phyloP scores from a whole-genome alignment of 2,797 vertebrate genomes.

The Lateolabrax maculatus region DNA sequence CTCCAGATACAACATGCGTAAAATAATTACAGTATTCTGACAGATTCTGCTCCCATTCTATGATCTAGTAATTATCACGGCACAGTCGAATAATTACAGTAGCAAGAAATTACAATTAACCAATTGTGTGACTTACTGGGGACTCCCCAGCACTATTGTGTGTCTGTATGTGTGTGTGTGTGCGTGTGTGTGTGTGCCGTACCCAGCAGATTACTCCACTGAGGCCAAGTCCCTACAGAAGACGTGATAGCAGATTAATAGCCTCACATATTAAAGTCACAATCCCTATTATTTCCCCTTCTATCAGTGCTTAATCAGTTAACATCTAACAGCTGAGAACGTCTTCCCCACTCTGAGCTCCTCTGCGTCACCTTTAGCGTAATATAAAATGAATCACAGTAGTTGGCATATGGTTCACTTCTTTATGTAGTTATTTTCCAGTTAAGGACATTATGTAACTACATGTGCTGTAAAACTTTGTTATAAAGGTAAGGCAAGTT shows the following conservation, averaged over 20 bases:
- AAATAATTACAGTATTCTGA: constrained; percentile 80
- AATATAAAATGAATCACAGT: constrained; percentile 47
- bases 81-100: constrained; percentile 87
- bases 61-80: constrained; percentile 85
- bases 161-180: constrained; percentile 36
- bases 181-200: constrained; percentile 35
- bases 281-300: constrained; percentile 65
- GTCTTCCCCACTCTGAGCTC: constrained; percentile 17
- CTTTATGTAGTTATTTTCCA: constrained; percentile 24
- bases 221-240: constrained; percentile 77
- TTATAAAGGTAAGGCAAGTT: neutral
- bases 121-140: constrained; percentile 78
- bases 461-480: neutral
- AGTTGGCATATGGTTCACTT: constrained; percentile 2
- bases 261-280: constrained; percentile 67
- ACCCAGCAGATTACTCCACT: constrained; percentile 71
- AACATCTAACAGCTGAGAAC: constrained; percentile 50
- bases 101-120: constrained; percentile 85
- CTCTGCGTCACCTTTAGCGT: constrained; percentile 40
- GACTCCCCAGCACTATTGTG: constrained; percentile 57
- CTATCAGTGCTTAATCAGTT: constrained; percentile 62
- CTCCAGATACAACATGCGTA: constrained; percentile 56
- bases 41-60: constrained; percentile 76
- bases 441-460: constrained; percentile 2
- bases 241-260: constrained; percentile 78